phyloP scores from a whole-genome alignment of 1,140 invertebrate genomes.

The Muscidifurax raptorellus region DNA sequence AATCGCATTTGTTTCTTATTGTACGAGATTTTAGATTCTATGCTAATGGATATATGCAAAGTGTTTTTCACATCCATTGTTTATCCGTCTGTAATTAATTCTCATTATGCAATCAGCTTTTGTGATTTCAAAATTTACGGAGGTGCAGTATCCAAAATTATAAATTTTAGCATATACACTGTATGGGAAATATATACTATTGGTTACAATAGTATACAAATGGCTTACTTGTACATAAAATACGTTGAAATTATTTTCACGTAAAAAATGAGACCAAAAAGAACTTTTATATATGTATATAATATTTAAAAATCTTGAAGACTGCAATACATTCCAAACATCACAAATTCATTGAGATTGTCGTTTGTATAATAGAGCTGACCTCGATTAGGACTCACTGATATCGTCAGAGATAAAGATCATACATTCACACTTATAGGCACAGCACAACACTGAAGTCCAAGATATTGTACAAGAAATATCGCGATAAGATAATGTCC shows the following conservation, averaged over 20 bases:
- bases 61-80: background rate
- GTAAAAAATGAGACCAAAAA: too few relatives aligned
- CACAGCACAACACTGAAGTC: background rate
- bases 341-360: constrained; percentile 26
- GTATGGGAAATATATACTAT: too few relatives aligned
- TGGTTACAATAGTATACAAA: too few relatives aligned
- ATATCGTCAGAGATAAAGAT: constrained; percentile 22
- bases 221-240: too few relatives aligned
- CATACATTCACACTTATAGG: constrained; percentile 15
- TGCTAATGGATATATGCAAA: background rate
- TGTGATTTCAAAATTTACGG: too few relatives aligned
- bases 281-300: too few relatives aligned
- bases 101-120: background rate
- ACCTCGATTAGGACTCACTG: constrained; percentile 32
- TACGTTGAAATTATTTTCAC: too few relatives aligned
- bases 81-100: background rate
- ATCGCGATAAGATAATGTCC: constrained; percentile 32
- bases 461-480: constrained; percentile 12
- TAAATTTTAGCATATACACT: too few relatives aligned
- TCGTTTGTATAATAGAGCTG: constrained; percentile 13
- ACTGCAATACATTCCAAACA: background rate
- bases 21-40: background rate
- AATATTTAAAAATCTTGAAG: too few relatives aligned
- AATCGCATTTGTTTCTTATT: background rate
- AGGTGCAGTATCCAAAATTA: too few relatives aligned